A percentile compares a stretch with the other conserved stretches of the same genome.
Conservation (phyloP, 1,140 invertebrate genomes). For the Aleiodes sp. region DNA sequence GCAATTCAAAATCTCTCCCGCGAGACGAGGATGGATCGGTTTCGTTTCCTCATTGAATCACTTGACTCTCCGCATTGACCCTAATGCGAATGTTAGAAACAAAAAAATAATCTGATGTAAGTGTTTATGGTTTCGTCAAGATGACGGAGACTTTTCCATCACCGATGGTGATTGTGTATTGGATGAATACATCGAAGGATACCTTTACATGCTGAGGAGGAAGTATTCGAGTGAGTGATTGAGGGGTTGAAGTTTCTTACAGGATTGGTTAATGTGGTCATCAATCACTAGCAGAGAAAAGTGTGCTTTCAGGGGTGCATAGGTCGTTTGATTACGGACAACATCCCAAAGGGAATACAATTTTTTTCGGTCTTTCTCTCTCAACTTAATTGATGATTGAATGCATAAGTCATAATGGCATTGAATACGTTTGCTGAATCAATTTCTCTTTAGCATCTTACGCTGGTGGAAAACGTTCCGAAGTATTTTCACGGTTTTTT, state of each 20-base stretch:
- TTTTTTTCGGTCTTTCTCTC: background rate
- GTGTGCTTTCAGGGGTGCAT: background rate
- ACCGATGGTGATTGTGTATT: background rate
- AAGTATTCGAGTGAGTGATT: background rate
- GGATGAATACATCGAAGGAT: background rate
- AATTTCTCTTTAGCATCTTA: background rate
- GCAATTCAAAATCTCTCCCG: background rate
- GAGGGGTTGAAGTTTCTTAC: conserved; percentile 15
- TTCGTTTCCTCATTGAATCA: background rate
- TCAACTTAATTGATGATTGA: conserved; percentile 7
- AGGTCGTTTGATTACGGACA: conserved; percentile 14
- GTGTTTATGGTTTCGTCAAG: background rate
- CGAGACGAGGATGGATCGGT: conserved; percentile 4
- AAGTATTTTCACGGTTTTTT: background rate
- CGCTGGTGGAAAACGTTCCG: background rate
- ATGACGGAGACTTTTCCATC: background rate
- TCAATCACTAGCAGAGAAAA: background rate
- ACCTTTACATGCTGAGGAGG: background rate
- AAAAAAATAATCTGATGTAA: background rate
- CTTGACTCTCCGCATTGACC: background rate
- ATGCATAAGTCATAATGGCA: background rate
- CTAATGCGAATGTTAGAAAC: background rate
- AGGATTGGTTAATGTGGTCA: conserved; percentile 16
- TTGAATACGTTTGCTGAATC: background rate
- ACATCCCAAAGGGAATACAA: background rate